phyloP scores from a whole-genome alignment of 1,140 invertebrate genomes.

The Aplysia californica region DNA sequence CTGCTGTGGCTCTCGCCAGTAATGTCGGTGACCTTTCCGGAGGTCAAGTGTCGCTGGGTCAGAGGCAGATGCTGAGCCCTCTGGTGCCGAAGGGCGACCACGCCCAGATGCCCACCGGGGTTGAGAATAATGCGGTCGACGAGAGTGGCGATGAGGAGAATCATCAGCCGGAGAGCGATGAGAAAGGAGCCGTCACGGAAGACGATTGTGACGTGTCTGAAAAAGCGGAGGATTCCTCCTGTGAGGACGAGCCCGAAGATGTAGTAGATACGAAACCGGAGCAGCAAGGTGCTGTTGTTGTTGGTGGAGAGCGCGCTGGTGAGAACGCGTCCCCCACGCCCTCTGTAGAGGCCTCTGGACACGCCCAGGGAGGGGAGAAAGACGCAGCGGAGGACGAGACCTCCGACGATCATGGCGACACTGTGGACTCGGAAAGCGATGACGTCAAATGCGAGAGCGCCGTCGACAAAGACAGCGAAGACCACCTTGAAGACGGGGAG shows the following conservation, averaged over 20 bases:
- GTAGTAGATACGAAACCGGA: too few species aligned
- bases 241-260: background rate
- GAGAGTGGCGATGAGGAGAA: background rate
- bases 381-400: background rate
- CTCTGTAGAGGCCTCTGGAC: too few species aligned
- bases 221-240: background rate
- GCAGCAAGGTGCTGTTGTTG: too few species aligned
- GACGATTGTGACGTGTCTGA: constrained; percentile 9
- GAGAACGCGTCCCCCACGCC: too few species aligned
- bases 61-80: background rate
- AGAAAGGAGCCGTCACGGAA: background rate
- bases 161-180: background rate
- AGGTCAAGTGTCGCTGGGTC: too few species aligned
- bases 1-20: too few species aligned
- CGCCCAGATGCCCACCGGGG: background rate
- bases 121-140: background rate
- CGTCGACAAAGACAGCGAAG: background rate
- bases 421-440: background rate
- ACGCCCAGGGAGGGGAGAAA: too few species aligned
- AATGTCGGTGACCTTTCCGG: too few species aligned
- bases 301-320: too few species aligned
- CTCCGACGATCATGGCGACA: background rate
- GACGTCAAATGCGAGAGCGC: background rate
- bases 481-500: background rate
- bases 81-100: background rate